Evolutionary conservation across 23 tunicate species (phyloP).

Genomic region (Diplosoma virens): DNA sequence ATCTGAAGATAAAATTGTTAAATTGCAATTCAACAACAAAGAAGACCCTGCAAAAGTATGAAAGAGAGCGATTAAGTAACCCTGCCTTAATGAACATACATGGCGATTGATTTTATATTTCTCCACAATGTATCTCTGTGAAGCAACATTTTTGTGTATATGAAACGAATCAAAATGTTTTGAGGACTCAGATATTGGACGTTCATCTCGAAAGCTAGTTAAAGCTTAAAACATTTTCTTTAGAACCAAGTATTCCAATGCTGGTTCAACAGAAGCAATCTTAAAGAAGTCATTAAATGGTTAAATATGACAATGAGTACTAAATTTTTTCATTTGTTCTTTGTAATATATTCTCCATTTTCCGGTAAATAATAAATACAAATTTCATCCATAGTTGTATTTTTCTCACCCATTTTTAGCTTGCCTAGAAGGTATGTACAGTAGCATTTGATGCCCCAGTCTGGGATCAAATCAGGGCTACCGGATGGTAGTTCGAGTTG

Average conservation of each 20-base stretch:
- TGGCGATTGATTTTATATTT: background rate
- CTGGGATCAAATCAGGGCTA: no score
- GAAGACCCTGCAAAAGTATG: background rate
- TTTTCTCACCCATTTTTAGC: no score
- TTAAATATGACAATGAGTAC: background rate
- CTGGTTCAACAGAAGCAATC: background rate
- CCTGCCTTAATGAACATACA: constrained; percentile 1
- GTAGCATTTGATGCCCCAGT: no score
- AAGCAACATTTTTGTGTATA: background rate
- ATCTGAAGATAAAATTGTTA: constrained; percentile 1
- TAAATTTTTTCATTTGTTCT: background rate
- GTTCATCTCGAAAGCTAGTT: background rate
- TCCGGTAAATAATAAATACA: background rate
- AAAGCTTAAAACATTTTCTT: background rate
- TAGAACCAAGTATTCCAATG: background rate
- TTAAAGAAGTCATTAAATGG: constrained; percentile 5
- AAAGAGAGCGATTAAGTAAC: background rate
- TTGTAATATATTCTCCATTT: background rate
- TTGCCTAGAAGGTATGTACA: no score
- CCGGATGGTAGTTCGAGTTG: no score
- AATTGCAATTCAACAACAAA: background rate
- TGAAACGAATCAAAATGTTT: constrained; percentile 3
- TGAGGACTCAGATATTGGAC: background rate
- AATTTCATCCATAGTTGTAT: background rate
- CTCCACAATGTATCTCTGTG: background rate